Evolutionary conservation across 2,888 invertebrate genomes (phyloP), one percentile per base, ranked within the genome.

Genomic region (Seladonia tumulorum): DNA sequence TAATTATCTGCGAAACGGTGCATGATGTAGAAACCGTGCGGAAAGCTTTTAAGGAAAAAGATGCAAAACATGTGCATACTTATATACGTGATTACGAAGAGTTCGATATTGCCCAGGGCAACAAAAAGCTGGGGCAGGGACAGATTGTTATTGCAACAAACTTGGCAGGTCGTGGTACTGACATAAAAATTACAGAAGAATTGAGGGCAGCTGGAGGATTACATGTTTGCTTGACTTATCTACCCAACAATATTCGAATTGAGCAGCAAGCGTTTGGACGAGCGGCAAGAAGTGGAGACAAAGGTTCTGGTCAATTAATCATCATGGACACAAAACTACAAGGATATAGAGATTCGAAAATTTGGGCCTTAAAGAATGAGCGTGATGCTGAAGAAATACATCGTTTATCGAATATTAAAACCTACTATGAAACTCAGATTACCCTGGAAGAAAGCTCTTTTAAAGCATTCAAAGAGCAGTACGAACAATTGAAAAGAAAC

Each of bases 201-300:
- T 73, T 95, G 5, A 85, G 87, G n/a, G 66, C 78, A 5, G 83
- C 83, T 5, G 95, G 94, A 16, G 95, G 95, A 10, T 86, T 95
- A 5, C 95, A 95, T 82, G 95, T 95, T 10, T 92, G 93, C 78
- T 82, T 95, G 12, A 91, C 94, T 0, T 95, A 92, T 86, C 86
- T 95, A n/a, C 95, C 95, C 4, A 89, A 86, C 8, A 95, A 95
- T 86, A 77, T 82, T 5, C 88, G 95, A 76, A 89, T 95, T n/a
- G 94, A 95, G 87, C 89, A 93, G 60, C 95, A 95, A 91, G 94
- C 94, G 5, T 93, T 93, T 79, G 95, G 95, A 2, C 85, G 95
- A 87, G 92, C 95, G 12, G 93, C 94, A 2, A 89, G 95, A 79
- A 87, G 87, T 70, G 95, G 95, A 1, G 91, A 94, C 71, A 87